Base-by-base conservation (phyloP, 2,797 vertebrate genomes). In the Hirundo rustica region DNA sequence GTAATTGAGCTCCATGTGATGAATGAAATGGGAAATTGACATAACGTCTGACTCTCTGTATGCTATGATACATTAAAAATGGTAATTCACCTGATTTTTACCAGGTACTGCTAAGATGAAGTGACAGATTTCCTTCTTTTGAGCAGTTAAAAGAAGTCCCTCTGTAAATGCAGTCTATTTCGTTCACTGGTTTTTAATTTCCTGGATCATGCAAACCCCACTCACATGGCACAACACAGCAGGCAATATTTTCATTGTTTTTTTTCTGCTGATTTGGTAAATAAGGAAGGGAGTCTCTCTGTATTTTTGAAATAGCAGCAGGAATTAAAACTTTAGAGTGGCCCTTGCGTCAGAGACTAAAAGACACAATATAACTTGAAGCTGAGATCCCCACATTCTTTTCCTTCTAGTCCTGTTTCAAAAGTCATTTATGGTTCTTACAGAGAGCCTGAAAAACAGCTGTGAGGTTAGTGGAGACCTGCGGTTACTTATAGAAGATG, bases 1-100 rank as follows among this genome's bases (percentile, higher is more conserved):
- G 91, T 88, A 96, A 96, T 85, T 88, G 75, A 95, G 64, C 47
- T 85, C 54, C 47, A 70, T 91, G 58, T 74, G 91, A 80, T 95
- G 92, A 95, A 94, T 94, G 91, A 95, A 95, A 95, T 67, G 90
- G 42, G 67, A 96, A 88, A 91, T 92, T 60, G 40, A 11, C 1
- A 0, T 73, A 90, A 91, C 19, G 78, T 90, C 34, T 90, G 57
- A 78, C 51, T 95, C 74, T 44, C 27, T 88, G n/a, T 27, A 5
- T 65, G 53, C 29, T 60, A 87, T n/a, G 72, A 91, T 73, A 72
- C 15, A 8, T 89, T 95, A 92, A 96, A 95, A 96, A 82, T 34
- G 30, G 38, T 84, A 42, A 64, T 82, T 94, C 50, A 44, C 11
- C 17, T 81, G 38, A 42, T 80, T 81, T 58, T 22, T 62, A 47